Evolutionary conservation across 2,888 invertebrate species (phyloP).

Genomic region (Stramonita haemastoma): DNA sequence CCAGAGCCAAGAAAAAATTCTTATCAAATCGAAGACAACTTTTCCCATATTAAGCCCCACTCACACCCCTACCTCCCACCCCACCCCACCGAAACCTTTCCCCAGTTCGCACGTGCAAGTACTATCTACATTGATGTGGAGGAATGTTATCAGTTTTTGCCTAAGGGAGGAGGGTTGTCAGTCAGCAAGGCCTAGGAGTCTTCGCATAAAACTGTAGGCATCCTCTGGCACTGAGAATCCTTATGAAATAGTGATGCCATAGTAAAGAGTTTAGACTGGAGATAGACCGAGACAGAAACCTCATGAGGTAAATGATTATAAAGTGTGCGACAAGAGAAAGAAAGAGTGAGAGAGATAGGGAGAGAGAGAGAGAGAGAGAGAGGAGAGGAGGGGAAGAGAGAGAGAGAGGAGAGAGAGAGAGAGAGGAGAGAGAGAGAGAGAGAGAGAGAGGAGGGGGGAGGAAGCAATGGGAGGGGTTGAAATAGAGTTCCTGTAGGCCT

Average conservation of each 20-base stretch:
- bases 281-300: background rate
- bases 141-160: too few relatives aligned
- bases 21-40: background rate
- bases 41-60: background rate
- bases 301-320: background rate
- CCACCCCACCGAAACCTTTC: background rate
- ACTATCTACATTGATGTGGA: too few relatives aligned
- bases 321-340: background rate
- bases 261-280: background rate
- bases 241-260: background rate
- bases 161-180: too few relatives aligned
- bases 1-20: too few relatives aligned
- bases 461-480: too few relatives aligned
- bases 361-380: background rate
- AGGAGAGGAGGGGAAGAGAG: too few relatives aligned
- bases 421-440: background rate
- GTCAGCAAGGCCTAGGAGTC: too few relatives aligned
- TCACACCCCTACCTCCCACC: background rate
- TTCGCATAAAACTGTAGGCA: too few relatives aligned
- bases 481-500: too few relatives aligned
- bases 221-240: too few relatives aligned
- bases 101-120: too few relatives aligned
- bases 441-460: constrained; percentile 13
- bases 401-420: too few relatives aligned
- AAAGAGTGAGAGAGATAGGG: background rate